A percentile compares a stretch with the other conserved stretches of the same genome.
phyloP scores from a whole-genome alignment of 2,113 vertebrate species.

The Xenopus laevis region DNA sequence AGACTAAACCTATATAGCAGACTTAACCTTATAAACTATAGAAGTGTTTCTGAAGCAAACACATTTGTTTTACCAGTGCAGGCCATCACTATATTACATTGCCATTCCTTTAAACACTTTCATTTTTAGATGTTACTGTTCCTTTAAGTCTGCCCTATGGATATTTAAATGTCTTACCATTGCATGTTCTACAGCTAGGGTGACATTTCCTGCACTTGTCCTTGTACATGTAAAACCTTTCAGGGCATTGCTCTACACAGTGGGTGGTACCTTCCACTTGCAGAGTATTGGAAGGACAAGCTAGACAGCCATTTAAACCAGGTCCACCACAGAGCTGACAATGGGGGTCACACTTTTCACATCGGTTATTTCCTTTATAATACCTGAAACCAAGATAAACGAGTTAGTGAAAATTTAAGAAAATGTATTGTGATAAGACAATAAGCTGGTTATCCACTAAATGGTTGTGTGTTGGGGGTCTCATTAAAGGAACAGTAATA shows the following conservation, averaged over 20 bases:
- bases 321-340: conserved; percentile 57
- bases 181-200: conserved; percentile 67
- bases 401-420: neutral
- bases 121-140: no score
- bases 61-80: no score
- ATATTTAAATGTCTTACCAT: conserved; percentile 52
- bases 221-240: conserved; percentile 54
- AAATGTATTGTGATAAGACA: no score
- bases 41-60: no score
- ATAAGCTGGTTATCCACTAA: no score
- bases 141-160: no score
- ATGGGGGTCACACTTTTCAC: conserved; percentile 61
- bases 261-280: conserved; percentile 60
- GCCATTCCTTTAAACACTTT: no score
- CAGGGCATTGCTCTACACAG: conserved; percentile 59
- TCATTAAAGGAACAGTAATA: no score
- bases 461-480: no score
- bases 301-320: conserved; percentile 57
- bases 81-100: no score
- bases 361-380: conserved; percentile 55
- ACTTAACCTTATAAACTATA: no score
- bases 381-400: conserved; percentile 49
- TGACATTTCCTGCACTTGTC: conserved; percentile 57
- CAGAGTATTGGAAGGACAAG: conserved; percentile 52
- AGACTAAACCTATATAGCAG: no score